Evolutionary conservation across 2,113 vertebrate species (phyloP).

Genomic region (Menidia beryllina): DNA sequence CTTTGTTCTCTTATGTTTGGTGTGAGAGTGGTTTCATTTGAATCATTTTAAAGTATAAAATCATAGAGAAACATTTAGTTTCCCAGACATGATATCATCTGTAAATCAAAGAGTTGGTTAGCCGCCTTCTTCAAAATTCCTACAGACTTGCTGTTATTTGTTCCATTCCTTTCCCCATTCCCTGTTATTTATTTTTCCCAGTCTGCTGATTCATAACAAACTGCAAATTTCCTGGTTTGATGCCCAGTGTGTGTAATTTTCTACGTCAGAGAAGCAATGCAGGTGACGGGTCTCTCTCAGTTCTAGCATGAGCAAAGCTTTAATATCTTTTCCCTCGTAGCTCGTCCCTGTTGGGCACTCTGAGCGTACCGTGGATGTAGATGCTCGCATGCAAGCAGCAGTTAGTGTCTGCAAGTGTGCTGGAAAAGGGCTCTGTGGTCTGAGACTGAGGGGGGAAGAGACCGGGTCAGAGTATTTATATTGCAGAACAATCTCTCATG

Average conservation of each 20-base stretch:
- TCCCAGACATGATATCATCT: not conserved
- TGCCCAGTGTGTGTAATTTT: no score
- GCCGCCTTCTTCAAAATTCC: not conserved
- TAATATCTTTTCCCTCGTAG: slow-evolving; percentile 10
- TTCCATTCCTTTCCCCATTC: no score
- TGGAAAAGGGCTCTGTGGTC: slow-evolving; percentile 51
- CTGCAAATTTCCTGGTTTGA: not conserved
- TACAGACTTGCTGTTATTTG: not conserved
- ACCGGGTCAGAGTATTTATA: slow-evolving; percentile 72
- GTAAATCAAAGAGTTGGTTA: not conserved
- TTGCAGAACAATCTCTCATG: slow-evolving; percentile 69
- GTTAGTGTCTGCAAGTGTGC: slow-evolving; percentile 47
- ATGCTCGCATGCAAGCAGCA: slow-evolving; percentile 29
- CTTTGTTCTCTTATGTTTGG: no score
- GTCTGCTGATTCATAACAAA: not conserved
- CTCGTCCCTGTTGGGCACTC: slow-evolving; percentile 14
- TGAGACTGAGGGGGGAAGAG: slow-evolving; percentile 40
- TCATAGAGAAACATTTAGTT: not conserved
- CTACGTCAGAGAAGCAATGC: no score
- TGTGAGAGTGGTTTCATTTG: no score
- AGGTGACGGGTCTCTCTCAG: no score
- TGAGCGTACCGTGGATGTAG: slow-evolving; percentile 17
- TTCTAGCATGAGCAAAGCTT: not conserved
- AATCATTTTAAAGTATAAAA: no score
- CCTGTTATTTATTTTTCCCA: not conserved